Evolutionary conservation across 2,113 vertebrate species (phyloP).

Genomic region (Opisthocomus hoazin): DNA sequence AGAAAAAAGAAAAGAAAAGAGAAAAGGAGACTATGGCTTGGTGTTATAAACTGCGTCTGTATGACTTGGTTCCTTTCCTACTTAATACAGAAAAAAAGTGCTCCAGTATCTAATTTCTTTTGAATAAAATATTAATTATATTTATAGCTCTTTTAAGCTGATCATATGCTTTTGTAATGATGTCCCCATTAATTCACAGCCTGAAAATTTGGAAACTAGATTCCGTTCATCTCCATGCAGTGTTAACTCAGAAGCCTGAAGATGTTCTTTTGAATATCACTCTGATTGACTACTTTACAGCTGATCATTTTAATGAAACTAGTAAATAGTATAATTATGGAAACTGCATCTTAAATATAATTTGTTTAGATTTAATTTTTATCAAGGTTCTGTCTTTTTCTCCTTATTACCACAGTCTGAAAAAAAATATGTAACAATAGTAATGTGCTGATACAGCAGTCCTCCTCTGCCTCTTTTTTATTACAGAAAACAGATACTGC

Average conservation of each 20-base stretch:
- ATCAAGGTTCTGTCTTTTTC: not conserved
- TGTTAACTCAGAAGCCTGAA: not conserved
- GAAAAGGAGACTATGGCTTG: not conserved
- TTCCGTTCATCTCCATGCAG: not conserved
- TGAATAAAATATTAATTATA: not conserved
- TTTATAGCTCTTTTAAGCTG: not conserved
- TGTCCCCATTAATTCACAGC: not conserved
- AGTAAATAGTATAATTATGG: not conserved
- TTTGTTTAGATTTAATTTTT: not conserved
- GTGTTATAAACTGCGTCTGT: not conserved
- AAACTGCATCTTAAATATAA: not conserved
- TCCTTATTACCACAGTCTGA: not conserved
- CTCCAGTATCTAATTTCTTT: not conserved
- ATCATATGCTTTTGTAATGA: not conserved
- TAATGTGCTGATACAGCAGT: not conserved
- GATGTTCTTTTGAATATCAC: not conserved
- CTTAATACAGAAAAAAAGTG: not conserved
- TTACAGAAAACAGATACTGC: not conserved
- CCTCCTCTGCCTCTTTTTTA: not conserved
- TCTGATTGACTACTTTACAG: not conserved
- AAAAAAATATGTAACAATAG: not conserved
- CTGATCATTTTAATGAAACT: not conserved
- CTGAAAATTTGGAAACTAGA: not conserved
- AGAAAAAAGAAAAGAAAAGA: not conserved
- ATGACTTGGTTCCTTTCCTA: not conserved